These are phyloP conservation scores for Callopanchax toddi DNA, from an alignment of 2,113 vertebrate genomes.

Conservation along the genomic window DNA sequence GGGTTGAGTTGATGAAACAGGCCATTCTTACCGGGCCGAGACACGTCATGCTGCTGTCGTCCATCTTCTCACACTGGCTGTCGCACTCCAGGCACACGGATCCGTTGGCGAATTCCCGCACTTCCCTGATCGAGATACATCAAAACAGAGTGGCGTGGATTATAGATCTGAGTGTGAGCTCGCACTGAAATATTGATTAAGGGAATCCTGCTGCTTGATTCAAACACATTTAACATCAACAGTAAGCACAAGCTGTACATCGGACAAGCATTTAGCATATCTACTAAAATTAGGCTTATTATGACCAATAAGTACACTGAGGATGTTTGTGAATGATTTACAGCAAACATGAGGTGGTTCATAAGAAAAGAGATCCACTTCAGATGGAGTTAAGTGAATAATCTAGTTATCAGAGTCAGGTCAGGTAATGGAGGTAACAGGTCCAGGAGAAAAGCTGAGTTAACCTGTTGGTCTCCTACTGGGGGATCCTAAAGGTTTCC, in stretches of 20 bases:
- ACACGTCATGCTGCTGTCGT: constrained; percentile 87
- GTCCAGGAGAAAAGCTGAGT: too few species aligned
- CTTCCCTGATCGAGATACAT: constrained; percentile 82
- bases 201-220: constrained; percentile 26
- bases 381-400: neutral
- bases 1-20: neutral
- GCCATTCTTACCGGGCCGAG: constrained; percentile 86
- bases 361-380: constrained; percentile 6
- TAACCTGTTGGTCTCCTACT: too few species aligned
- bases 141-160: constrained; percentile 45
- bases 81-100: constrained; percentile 93
- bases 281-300: constrained; percentile 48
- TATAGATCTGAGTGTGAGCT: constrained; percentile 51
- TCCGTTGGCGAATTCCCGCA: constrained; percentile 91
- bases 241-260: constrained; percentile 8
- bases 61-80: constrained; percentile 91
- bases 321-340: constrained; percentile 59
- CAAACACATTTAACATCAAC: constrained; percentile 15
- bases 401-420: too few species aligned
- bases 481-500: too few species aligned
- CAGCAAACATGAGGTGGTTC: constrained; percentile 36
- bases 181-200: constrained; percentile 59
- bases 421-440: too few species aligned
- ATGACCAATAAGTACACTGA: constrained; percentile 57
- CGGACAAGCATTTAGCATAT: neutral